Evolutionary conservation across 2,797 vertebrate species (phyloP), one percentile per base, ranked within the genome.

Genomic region (Crax fasciolata): DNA sequence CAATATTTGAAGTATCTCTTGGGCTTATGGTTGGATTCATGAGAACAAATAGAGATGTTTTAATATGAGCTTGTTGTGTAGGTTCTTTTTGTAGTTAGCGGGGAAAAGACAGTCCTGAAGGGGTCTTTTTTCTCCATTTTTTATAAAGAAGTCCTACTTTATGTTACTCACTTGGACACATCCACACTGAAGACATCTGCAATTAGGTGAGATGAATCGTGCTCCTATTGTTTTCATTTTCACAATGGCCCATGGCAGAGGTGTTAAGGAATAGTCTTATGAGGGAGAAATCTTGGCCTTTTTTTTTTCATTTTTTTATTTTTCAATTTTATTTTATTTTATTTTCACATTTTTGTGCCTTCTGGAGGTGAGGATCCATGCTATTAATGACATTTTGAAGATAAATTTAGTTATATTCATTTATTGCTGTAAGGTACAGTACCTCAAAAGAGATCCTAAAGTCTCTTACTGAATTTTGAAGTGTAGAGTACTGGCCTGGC

Each of bases 381-480:
- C 19, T 55, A 52, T 25, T 39, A 65, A 48, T 25, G 20, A 43
- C n/a, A 54, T 48, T 58, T 66, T 43, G 30, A 43, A 61, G 13
- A 68, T 23, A 10, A 8, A 48, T 72, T 91, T 68, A 68, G 74
- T 14, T 65, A 27, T n/a, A 6, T 57, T 51, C 11, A 71, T 62
- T 90, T 58, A 62, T 28, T 92, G 51, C 52, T 52, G 4, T 75
- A 81, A 83, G 35, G 62, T 85, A 30, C 57, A n/a, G 51, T 32
- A 44, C 87, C 62, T 91, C 51, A 91, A 74, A 65, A 61, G 58
- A 88, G 90, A 85, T 84, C 80, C 23, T 66, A 20, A 90, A 92
- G 94, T 96, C 73, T 49, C 51, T 55, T 92, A 38, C 51, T 87
- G 76, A 55, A 76, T 88, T 90, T 91, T 39, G 73, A 58, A 78